Conservation (phyloP, 1,140 invertebrate genomes). For the Caenorhabditis latens region DNA sequence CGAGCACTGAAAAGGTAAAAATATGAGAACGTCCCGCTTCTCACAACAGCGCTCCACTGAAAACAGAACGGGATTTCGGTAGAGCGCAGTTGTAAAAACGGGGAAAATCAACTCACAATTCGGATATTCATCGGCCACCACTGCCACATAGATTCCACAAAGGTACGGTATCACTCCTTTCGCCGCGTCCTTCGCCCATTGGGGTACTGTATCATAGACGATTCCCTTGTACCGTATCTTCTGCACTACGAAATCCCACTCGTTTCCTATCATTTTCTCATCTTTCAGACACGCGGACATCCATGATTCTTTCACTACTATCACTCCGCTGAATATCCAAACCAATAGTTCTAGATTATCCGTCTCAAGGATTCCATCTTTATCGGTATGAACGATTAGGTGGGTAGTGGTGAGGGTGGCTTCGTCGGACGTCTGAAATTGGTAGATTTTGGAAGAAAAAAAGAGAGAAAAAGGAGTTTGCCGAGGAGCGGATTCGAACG, state of each 20-base stretch:
- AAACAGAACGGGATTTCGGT: background rate
- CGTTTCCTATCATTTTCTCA: background rate
- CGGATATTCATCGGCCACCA: background rate
- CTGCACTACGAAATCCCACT: background rate
- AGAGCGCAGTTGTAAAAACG: no score
- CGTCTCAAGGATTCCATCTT: background rate
- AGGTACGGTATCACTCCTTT: constrained; percentile 17
- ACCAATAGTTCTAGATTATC: background rate
- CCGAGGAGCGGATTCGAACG: no score
- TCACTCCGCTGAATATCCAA: constrained; percentile 4
- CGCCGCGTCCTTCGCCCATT: background rate
- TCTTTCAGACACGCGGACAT: constrained; percentile 11
- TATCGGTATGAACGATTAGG: background rate
- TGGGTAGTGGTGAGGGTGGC: background rate
- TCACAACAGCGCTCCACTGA: background rate
- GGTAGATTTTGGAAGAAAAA: background rate
- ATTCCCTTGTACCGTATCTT: constrained; percentile 5
- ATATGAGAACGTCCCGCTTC: background rate
- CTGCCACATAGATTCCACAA: constrained; percentile 7
- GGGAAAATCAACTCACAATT: constrained; percentile 3
- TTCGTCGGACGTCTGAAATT: constrained; percentile 12
- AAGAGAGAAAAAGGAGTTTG: background rate
- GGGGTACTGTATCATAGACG: background rate
- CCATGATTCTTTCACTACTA: background rate
- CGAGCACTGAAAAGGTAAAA: background rate